These are phyloP conservation scores for Trisateles emortualis DNA, from an alignment of 2,888 invertebrate species.

Conservation along the genomic window DNA sequence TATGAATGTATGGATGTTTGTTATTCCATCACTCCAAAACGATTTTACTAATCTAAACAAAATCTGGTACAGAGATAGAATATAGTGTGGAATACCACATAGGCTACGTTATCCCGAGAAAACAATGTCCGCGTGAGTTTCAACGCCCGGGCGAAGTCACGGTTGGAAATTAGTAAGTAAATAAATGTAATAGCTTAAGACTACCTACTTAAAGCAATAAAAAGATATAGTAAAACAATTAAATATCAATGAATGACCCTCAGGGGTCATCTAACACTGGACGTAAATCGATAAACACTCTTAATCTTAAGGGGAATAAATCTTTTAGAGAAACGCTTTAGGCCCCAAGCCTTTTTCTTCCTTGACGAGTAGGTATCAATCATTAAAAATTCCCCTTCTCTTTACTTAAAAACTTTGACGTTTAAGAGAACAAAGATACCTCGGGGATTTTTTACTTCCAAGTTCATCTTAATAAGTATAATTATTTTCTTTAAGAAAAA, in stretches of 20 bases:
- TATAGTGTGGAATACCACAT: too few species aligned
- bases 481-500: slow-evolving; percentile 3
- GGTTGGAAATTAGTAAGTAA: too few species aligned
- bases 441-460: not conserved
- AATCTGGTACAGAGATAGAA: too few species aligned
- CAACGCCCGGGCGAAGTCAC: too few species aligned
- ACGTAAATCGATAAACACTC: slow-evolving; percentile 9
- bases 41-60: too few species aligned
- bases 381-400: slow-evolving; percentile 10
- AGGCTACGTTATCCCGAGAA: too few species aligned
- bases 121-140: too few species aligned
- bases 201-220: too few species aligned
- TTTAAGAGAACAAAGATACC: slow-evolving; percentile 3
- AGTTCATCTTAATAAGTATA: slow-evolving; percentile 3
- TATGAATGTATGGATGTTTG: too few species aligned
- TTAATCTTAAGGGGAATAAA: slow-evolving; percentile 14
- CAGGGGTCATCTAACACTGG: not conserved
- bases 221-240: not conserved
- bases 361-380: slow-evolving; percentile 23
- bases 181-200: too few species aligned
- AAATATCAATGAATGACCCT: not conserved
- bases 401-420: slow-evolving; percentile 5
- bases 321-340: slow-evolving; percentile 13
- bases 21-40: too few species aligned
- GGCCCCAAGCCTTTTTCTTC: not conserved